Evolutionary conservation across 2,797 vertebrate species (phyloP).

Genomic region (Naso thynnoides): DNA sequence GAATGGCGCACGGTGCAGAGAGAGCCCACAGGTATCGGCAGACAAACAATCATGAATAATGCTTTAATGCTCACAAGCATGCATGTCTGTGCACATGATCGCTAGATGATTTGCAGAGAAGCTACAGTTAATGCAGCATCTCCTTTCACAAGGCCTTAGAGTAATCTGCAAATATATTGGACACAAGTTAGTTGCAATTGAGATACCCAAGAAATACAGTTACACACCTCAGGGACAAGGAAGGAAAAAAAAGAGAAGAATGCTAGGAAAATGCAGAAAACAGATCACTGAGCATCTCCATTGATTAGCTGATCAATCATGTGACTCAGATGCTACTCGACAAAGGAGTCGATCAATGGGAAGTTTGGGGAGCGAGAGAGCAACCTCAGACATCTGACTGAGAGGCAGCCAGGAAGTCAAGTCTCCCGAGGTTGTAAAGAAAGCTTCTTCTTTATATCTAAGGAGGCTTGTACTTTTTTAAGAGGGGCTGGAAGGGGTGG

Average conservation of each 20-base stretch:
- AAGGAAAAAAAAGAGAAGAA: background rate
- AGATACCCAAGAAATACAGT: conserved; percentile 9
- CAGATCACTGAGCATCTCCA: conserved; percentile 53
- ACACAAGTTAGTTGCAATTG: background rate
- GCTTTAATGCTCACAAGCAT: conserved; percentile 34
- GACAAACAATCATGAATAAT: conserved; percentile 62
- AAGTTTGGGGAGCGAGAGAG: conserved; percentile 60
- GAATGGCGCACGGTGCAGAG: conserved; percentile 34
- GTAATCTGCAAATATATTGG: conserved; percentile 32
- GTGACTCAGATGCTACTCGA: conserved; percentile 62
- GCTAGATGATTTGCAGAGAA: conserved; percentile 12
- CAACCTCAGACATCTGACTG: conserved; percentile 64
- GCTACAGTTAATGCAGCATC: too few relatives aligned
- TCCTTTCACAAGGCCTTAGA: conserved; percentile 5
- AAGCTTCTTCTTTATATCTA: conserved; percentile 47
- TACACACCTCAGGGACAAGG: background rate
- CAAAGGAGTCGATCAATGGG: conserved; percentile 60
- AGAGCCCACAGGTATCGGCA: conserved; percentile 44
- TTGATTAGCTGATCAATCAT: conserved; percentile 79
- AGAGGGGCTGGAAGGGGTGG: conserved; percentile 16
- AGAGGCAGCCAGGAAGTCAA: conserved; percentile 56
- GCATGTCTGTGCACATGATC: conserved; percentile 5
- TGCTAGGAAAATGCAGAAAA: conserved; percentile 11
- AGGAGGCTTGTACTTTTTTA: conserved; percentile 56
- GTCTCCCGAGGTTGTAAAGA: conserved; percentile 52